phyloP scores from a whole-genome alignment of 2,888 invertebrate species.

The Pyrgus malvae region DNA sequence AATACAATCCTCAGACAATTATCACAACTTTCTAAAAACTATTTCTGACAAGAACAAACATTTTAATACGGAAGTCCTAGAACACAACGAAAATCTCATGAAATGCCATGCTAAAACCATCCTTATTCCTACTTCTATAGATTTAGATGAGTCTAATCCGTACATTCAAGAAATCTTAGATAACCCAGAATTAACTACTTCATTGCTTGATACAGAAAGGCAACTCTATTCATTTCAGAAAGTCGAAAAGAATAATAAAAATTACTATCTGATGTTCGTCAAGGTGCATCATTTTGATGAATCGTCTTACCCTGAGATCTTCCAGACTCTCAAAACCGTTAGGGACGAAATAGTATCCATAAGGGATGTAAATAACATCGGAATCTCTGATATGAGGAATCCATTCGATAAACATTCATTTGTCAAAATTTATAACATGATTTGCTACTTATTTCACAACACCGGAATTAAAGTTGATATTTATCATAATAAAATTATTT shows the following conservation, averaged over 20 bases:
- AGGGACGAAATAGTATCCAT: background rate
- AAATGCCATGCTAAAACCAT: background rate
- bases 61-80: background rate
- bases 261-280: conserved; percentile 24
- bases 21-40: too few relatives aligned
- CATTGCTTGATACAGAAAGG: conserved; percentile 15
- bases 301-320: conserved; percentile 1
- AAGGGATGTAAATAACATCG: background rate
- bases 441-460: conserved; percentile 30
- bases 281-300: conserved; percentile 27
- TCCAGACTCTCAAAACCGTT: background rate
- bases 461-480: conserved; percentile 26
- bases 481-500: background rate
- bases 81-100: background rate
- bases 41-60: too few relatives aligned
- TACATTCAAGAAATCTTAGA: background rate
- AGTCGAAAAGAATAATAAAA: conserved; percentile 9
- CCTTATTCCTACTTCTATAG: conserved; percentile 11
- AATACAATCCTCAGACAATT: too few relatives aligned
- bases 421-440: conserved; percentile 33
- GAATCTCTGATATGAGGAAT: conserved; percentile 20
- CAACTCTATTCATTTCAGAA: background rate
- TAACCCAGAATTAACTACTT: background rate
- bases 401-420: conserved; percentile 29
- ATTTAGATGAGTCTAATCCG: conserved; percentile 14